Percentiles rank a stretch among this genome's conserved stretches.
Evolutionary conservation across 2,113 vertebrate genomes (phyloP).

Genomic region (Ardeotis arabs): DNA sequence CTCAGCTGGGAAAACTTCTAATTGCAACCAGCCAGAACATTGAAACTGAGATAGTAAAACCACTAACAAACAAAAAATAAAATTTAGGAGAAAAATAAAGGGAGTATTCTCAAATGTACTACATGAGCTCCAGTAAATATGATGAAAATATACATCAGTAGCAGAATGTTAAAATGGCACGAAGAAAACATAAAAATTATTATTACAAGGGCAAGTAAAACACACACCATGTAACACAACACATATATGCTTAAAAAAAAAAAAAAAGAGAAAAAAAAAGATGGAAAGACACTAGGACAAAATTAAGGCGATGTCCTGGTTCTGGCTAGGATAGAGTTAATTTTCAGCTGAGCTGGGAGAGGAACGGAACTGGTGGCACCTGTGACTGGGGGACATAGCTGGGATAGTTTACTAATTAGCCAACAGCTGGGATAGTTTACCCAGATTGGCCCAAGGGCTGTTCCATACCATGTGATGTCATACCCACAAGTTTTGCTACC

Average conservation of each 20-base stretch:
- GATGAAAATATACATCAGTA: slow-evolving; percentile 57
- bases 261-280: neutral
- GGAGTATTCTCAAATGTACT: slow-evolving; percentile 56
- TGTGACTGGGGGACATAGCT: too few species aligned
- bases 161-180: slow-evolving; percentile 48
- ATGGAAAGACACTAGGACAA: neutral
- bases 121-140: slow-evolving; percentile 66
- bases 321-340: too few species aligned
- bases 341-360: too few species aligned
- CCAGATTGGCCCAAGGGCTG: too few species aligned
- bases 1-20: slow-evolving; percentile 75
- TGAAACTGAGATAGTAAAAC: slow-evolving; percentile 75
- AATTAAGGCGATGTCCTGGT: neutral
- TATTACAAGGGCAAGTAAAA: slow-evolving; percentile 54
- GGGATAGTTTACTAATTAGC: too few species aligned
- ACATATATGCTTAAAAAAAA: slow-evolving; percentile 44
- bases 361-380: too few species aligned
- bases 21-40: slow-evolving; percentile 75
- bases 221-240: slow-evolving; percentile 24
- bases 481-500: too few species aligned
- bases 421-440: too few species aligned
- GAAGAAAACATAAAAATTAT: slow-evolving; percentile 66
- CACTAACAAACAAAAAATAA: slow-evolving; percentile 70
- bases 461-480: too few species aligned
- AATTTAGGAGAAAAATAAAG: slow-evolving; percentile 72